Base-by-base conservation (phyloP, 2,797 vertebrate genomes). In the Rhincodon typus region DNA sequence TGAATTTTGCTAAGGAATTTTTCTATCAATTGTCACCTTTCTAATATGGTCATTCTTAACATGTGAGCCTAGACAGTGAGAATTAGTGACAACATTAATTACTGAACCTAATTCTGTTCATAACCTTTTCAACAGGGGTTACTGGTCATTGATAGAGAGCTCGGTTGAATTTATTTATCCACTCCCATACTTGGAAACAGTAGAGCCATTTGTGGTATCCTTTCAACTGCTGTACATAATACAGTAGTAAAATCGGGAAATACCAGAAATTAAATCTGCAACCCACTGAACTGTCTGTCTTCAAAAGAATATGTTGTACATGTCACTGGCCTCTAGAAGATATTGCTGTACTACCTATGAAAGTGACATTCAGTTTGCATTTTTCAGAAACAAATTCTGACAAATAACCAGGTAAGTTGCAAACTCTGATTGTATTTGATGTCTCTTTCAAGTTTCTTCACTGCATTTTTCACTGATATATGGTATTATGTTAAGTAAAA, bases 31-130 rank as follows among this genome's bases (percentile, higher is more conserved):
- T 84, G 21, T 23, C 82, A 84, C 19, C 38, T 84, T 82, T 46
- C 79, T 42, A 42, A 19, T 84, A 7, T 46, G 79, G 38, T 38
- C 5, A 84, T 23, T 84, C 38, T 82, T 82, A 82, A 38, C 15
- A 82, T 42, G 17, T 84, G 38, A 42, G 38, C 38, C n/a, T 42
- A 21, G n/a, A 82, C 4, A 4, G 17, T 82, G 19, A 46, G 17
- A 82, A 82, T 82, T 82, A 17, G 38, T 82, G n/a, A 84, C 4
- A 84, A 21, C 79, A 21, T 84, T 42, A 84, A 84, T 2, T 19
- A 84, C 79, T 42, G 79, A 84, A n/a, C 79, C 79, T 23, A 84
- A 84, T 84, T 42, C 79, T 84, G 38, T 84, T 84, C 79, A 84
- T 19, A 42, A 4, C n/a, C 17, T 42, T 84, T 84, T 6, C 38